Conservation (phyloP, 23 tunicate genomes). For the Trididemnum miniatum region DNA sequence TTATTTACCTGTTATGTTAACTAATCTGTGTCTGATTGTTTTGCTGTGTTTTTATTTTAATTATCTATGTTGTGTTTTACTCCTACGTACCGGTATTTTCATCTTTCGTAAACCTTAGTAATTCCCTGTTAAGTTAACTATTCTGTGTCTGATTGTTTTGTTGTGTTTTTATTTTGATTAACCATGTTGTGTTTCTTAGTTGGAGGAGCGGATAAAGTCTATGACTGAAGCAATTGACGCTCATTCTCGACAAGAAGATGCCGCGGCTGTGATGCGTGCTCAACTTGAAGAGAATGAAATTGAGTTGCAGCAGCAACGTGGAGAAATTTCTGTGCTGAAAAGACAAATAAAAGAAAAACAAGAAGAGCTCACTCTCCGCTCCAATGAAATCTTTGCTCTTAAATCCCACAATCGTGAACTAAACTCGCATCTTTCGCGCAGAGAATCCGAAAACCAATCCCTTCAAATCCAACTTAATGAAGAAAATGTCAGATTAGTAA, state of each 20-base stretch:
- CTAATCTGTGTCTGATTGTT: no score
- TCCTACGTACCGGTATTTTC: no score
- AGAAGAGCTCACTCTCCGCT: conserved; percentile 33
- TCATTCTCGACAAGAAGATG: conserved; percentile 38
- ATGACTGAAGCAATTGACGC: conserved; percentile 65
- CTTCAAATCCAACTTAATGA: conserved; percentile 31
- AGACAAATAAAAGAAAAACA: conserved; percentile 54
- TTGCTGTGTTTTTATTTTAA: background rate
- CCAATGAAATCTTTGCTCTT: conserved; percentile 31
- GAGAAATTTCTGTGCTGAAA: conserved; percentile 47
- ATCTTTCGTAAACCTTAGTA: no score
- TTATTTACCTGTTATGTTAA: no score
- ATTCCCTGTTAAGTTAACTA: no score
- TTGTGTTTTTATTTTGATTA: background rate
- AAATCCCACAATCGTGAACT: conserved; percentile 48
- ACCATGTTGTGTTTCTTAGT: conserved; percentile 21
- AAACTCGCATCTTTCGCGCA: conserved; percentile 14
- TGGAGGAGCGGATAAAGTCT: conserved; percentile 49
- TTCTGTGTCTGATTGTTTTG: no score
- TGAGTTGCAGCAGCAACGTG: conserved; percentile 49
- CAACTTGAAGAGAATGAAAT: conserved; percentile 55
- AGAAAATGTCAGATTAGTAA: conserved; percentile 29
- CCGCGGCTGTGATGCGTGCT: conserved; percentile 28
- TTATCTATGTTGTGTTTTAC: background rate
- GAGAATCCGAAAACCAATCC: conserved; percentile 28